Conservation (phyloP, 2,888 invertebrate genomes). For the Polydrusus tereticollis region DNA sequence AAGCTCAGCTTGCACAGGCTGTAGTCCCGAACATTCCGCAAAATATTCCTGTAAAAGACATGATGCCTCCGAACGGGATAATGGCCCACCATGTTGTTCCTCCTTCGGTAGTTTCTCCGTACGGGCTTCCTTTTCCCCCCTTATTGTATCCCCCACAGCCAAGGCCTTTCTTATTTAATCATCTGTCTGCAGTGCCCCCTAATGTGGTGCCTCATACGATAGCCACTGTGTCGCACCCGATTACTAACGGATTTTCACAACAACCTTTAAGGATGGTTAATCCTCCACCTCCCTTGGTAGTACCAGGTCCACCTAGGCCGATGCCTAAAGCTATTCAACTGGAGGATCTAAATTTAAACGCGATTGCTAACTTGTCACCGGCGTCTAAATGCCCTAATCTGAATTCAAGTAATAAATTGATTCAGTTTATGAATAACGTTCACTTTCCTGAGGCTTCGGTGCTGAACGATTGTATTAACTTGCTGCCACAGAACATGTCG, state of each 20-base stretch:
- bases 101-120: slow-evolving; percentile 48
- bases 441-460: slow-evolving; percentile 69
- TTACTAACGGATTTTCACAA: slow-evolving; percentile 50
- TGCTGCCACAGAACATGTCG: slow-evolving; percentile 71
- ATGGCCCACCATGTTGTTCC: slow-evolving; percentile 41
- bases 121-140: slow-evolving; percentile 52
- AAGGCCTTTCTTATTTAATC: slow-evolving; percentile 52
- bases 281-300: slow-evolving; percentile 51
- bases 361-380: slow-evolving; percentile 28
- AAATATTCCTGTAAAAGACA: slow-evolving; percentile 20
- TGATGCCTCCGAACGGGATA: slow-evolving; percentile 43
- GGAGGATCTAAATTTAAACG: background rate
- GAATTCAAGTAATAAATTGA: slow-evolving; percentile 64
- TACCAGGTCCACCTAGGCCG: slow-evolving; percentile 38
- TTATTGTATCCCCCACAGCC: slow-evolving; percentile 53
- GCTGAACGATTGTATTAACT: slow-evolving; percentile 63
- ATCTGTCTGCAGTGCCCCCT: slow-evolving; percentile 43
- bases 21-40: slow-evolving; percentile 28
- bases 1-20: slow-evolving; percentile 54
- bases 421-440: slow-evolving; percentile 73
- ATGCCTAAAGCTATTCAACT: slow-evolving; percentile 53
- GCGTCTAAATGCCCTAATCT: slow-evolving; percentile 24
- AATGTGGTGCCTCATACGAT: slow-evolving; percentile 47
- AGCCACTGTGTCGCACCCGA: slow-evolving; percentile 44
- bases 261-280: slow-evolving; percentile 57